Evolutionary conservation across 2,113 vertebrate species (phyloP), one percentile per base, ranked within the genome.

Genomic region (Malaclemys terrapin): DNA sequence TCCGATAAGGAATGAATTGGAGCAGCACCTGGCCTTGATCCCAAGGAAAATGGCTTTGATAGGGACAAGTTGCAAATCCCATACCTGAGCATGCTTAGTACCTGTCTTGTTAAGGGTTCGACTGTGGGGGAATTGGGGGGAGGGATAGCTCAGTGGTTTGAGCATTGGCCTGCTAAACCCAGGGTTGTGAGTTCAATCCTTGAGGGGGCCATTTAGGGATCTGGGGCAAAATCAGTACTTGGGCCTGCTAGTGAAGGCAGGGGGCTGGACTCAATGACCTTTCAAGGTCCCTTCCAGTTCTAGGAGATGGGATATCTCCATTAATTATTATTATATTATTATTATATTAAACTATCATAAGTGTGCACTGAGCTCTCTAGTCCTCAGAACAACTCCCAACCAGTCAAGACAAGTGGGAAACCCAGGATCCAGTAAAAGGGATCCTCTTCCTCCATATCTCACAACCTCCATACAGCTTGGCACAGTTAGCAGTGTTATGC

Each of bases 41-140:
- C 0, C 0, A 29, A 19, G 90, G 84, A 53, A 72, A 4, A 2
- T 1, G 53, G n/a, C 0, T 10, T 80, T n/a, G 4, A 52, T 87
- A 72, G 22, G 80, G 69, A 25, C 19, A 10, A 45, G 14, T 31
- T 16, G 1, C 47, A 25, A 12, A 81, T 12, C 16, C 53, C 14
- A 1, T 0, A 2, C 80, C 69, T 72, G 3, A 0, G 31, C 2
- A 42, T 10, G 45, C 3, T 1, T 35, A 69, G 56, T 62, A 10
- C 49, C 8, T 4, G 20, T 22, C 27, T 5, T 1, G 7, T 6
- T 2, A 31, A 47, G 56, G 82, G 35, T 20, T n/a, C 1, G 19
- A 38, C 17, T 38, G n/a, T 20, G 65, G 65, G n/a, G 65, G 65
- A 72, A 38, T 38, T 22, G 35, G 38, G 38, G 38, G 38, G 38